A percentile compares a stretch with the other conserved stretches of the same genome.
Conservation (phyloP, 2,797 vertebrate genomes). For the Harpagifer antarcticus region DNA sequence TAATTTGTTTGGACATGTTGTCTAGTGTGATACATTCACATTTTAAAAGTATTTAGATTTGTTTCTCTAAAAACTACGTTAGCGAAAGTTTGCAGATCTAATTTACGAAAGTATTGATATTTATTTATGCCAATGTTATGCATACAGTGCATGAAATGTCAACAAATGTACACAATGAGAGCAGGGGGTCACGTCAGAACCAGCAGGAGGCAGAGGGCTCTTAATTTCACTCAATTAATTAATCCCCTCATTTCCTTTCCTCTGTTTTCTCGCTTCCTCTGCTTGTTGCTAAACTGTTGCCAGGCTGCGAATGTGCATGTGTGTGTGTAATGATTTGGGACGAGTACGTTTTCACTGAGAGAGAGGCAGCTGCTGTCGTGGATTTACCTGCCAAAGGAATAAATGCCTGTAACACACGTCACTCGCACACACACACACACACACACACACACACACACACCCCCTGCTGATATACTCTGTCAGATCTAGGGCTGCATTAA, state of each 20-base stretch:
- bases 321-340: constrained; percentile 36
- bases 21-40: too few species aligned
- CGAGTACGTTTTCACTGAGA: constrained; percentile 51
- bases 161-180: constrained; percentile 37
- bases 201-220: constrained; percentile 65
- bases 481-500: constrained; percentile 28
- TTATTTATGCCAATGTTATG: background rate
- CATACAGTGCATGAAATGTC: constrained; percentile 24
- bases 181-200: constrained; percentile 49
- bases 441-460: constrained; percentile 13
- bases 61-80: too few species aligned
- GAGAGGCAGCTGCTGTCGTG: constrained; percentile 64
- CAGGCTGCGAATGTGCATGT: constrained; percentile 53
- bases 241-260: constrained; percentile 69
- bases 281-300: constrained; percentile 70
- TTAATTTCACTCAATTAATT: constrained; percentile 73
- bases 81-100: too few species aligned
- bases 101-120: background rate
- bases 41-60: too few species aligned
- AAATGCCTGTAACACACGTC: constrained; percentile 45
- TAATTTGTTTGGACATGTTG: background rate
- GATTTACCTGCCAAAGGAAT: constrained; percentile 66
- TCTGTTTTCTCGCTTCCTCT: constrained; percentile 59
- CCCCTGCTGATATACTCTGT: constrained; percentile 34
- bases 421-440: background rate